These are phyloP conservation scores for Noctuana brunneofusca DNA, from an alignment of 2,888 invertebrate genomes.

Conservation along the genomic window DNA sequence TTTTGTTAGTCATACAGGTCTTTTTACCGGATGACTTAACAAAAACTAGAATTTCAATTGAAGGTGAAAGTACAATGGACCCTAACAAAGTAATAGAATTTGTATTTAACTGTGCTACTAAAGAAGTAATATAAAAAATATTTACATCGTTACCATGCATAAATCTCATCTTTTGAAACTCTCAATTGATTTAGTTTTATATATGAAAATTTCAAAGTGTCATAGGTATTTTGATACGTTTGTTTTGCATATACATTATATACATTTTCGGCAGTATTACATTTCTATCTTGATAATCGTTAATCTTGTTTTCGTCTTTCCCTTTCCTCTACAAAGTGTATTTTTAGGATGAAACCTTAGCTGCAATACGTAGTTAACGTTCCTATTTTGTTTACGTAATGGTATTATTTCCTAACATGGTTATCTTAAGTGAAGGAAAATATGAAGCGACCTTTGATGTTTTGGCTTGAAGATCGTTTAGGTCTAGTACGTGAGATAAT, in stretches of 20 bases:
- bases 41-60: slow-evolving; percentile 12
- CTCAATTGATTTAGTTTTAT: too few relatives aligned
- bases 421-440: slow-evolving; percentile 16
- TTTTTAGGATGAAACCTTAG: neutral
- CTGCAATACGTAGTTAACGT: neutral
- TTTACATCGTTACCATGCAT: neutral
- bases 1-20: slow-evolving; percentile 13
- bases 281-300: too few relatives aligned
- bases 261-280: too few relatives aligned
- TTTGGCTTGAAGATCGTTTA: slow-evolving; percentile 24
- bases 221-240: too few relatives aligned
- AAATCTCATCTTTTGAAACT: neutral
- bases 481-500: slow-evolving; percentile 28
- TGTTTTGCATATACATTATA: too few relatives aligned
- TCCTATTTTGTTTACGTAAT: slow-evolving; percentile 18
- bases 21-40: slow-evolving; percentile 13
- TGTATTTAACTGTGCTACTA: slow-evolving; percentile 1
- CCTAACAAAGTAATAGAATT: slow-evolving; percentile 14
- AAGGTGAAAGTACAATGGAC: slow-evolving; percentile 12
- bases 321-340: too few relatives aligned
- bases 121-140: neutral
- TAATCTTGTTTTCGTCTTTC: too few relatives aligned
- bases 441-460: slow-evolving; percentile 29
- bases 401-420: slow-evolving; percentile 7
- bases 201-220: too few relatives aligned